phyloP scores from a whole-genome alignment of 1,140 invertebrate species.

The Heliothis subflexa region DNA sequence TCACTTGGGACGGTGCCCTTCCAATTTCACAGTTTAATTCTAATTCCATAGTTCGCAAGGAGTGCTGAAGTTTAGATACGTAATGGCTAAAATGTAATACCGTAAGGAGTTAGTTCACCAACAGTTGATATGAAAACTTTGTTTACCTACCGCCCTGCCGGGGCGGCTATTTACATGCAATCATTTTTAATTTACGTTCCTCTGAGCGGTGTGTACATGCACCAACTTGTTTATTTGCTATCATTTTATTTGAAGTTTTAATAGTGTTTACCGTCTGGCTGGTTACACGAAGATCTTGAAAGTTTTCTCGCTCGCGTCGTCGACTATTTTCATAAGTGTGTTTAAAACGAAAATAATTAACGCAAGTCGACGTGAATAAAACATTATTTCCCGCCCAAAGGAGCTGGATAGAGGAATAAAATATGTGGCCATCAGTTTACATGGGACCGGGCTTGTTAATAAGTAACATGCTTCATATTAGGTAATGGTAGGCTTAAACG shows the following conservation, averaged over 20 bases:
- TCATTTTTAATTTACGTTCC: too few species aligned
- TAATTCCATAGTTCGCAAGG: constrained; percentile 16
- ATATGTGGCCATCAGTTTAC: constrained; percentile 4
- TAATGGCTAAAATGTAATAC: constrained; percentile 6
- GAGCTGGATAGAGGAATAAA: background rate
- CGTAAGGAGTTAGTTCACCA: constrained; percentile 24
- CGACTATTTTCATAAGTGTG: too few species aligned
- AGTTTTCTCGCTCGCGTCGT: too few species aligned
- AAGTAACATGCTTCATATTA: constrained; percentile 2
- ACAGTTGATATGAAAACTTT: constrained; percentile 21
- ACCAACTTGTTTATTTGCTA: too few species aligned
- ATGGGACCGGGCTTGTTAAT: background rate
- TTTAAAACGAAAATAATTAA: background rate
- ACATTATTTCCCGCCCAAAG: constrained; percentile 2
- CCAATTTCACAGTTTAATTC: constrained; percentile 21
- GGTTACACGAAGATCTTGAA: too few species aligned
- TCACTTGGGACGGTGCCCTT: background rate
- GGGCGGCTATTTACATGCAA: background rate
- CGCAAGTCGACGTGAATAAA: background rate
- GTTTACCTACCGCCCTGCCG: background rate
- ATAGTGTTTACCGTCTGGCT: too few species aligned
- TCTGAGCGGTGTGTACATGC: too few species aligned
- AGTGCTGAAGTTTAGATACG: constrained; percentile 6
- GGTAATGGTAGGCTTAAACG: background rate
- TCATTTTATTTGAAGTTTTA: too few species aligned